These are phyloP conservation scores for Pedicia rivosa DNA, from an alignment of 2,888 invertebrate genomes.

Conservation along the genomic window DNA sequence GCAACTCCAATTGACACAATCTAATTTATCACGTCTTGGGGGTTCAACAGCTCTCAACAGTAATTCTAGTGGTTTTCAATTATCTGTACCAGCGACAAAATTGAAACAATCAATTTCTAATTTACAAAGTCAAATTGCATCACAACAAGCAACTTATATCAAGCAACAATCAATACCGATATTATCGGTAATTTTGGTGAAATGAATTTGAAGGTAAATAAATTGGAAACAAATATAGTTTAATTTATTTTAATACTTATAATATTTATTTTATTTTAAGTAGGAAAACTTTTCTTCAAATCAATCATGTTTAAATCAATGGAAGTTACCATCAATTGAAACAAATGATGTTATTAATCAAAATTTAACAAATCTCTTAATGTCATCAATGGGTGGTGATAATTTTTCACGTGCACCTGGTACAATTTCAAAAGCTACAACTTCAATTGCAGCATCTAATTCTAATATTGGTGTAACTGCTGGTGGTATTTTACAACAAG, in stretches of 20 bases:
- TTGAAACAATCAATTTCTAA: constrained; percentile 86
- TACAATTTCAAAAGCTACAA: constrained; percentile 57
- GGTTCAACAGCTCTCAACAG: constrained; percentile 17
- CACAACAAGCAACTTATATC: constrained; percentile 83
- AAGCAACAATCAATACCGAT: constrained; percentile 32
- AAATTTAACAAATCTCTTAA: constrained; percentile 1
- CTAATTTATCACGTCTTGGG: constrained; percentile 22
- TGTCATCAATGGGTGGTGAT: constrained; percentile 44
- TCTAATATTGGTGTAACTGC: constrained; percentile 34
- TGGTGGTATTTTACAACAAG: constrained; percentile 36
- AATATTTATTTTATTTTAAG: constrained; percentile 5
- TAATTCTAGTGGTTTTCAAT: constrained; percentile 42
- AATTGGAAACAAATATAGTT: background rate
- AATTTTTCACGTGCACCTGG: constrained; percentile 88
- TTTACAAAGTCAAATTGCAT: constrained; percentile 83
- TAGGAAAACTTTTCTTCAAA: constrained; percentile 17
- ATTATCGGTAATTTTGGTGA: constrained; percentile 69
- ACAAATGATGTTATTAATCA: constrained; percentile 26
- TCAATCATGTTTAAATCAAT: constrained; percentile 78
- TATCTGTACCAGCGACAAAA: constrained; percentile 77
- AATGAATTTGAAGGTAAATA: constrained; percentile 51
- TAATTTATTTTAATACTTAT: background rate
- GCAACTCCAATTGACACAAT: constrained; percentile 31
- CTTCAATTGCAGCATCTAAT: constrained; percentile 19
- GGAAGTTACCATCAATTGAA: constrained; percentile 79